phyloP scores from a whole-genome alignment of 2,797 vertebrate species.

The Coccyzus lansbergi region DNA sequence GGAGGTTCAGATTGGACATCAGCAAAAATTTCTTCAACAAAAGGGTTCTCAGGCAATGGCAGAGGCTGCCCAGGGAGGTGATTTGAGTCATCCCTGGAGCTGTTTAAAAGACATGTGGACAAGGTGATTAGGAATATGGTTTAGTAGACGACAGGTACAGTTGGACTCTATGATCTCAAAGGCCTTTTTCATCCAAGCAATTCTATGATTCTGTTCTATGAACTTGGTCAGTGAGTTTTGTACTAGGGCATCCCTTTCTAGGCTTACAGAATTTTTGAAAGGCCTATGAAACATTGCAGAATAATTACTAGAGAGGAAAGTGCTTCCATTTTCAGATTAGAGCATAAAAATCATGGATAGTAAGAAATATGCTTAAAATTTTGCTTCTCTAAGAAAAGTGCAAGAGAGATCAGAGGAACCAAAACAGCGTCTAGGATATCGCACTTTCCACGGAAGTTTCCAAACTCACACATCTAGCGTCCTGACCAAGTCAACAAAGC shows the following conservation, averaged over 20 bases:
- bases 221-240: not conserved
- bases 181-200: too few species aligned
- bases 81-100: too few species aligned
- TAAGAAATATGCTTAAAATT: not conserved
- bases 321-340: not conserved
- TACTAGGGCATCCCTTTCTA: not conserved
- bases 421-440: not conserved
- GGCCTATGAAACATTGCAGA: not conserved
- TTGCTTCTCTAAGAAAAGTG: not conserved
- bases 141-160: too few species aligned
- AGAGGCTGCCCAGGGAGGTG: too few species aligned
- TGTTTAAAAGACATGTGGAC: too few species aligned
- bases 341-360: not conserved
- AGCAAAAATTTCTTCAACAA: too few species aligned
- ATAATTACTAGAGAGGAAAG: not conserved
- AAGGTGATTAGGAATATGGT: too few species aligned
- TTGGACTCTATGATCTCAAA: too few species aligned
- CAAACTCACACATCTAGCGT: not conserved
- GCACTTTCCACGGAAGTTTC: not conserved
- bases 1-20: too few species aligned
- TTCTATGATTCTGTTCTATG: not conserved
- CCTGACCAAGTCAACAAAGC: conserved; percentile 31
- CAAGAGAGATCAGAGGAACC: not conserved
- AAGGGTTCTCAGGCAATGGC: too few species aligned
- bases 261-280: not conserved